Percentiles rank a stretch among this genome's conserved stretches.
Evolutionary conservation across 2,113 vertebrate genomes (phyloP).

Genomic region (Alectura lathami): DNA sequence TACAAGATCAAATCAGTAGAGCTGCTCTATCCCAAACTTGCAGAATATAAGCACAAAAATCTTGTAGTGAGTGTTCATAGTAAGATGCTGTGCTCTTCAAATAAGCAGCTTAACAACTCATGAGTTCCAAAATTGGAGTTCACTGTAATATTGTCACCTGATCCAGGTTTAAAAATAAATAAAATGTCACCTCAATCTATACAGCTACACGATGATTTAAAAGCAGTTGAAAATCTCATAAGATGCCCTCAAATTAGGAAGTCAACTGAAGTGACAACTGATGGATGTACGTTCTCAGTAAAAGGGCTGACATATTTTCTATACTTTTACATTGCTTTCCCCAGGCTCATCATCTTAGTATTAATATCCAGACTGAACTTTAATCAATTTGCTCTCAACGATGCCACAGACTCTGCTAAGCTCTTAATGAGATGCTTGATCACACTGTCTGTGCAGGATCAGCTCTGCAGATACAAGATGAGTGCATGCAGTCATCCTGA

Average conservation of each 20-base stretch:
- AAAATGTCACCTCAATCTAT: not conserved
- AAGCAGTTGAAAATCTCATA: not conserved
- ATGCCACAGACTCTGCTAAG: not conserved
- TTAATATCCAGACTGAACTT: not conserved
- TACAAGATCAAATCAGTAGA: not conserved
- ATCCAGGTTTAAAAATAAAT: not conserved
- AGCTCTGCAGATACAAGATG: not conserved
- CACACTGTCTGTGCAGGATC: not conserved
- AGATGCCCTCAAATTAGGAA: not conserved
- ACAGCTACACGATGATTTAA: not conserved
- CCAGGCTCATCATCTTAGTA: not conserved
- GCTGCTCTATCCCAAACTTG: not conserved
- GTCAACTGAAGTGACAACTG: not conserved
- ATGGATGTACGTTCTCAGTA: not conserved
- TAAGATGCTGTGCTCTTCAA: not conserved
- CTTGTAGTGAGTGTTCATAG: not conserved
- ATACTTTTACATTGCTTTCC: not conserved
- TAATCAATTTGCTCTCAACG: not conserved
- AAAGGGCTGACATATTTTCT: not conserved
- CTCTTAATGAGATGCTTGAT: slow-evolving; percentile 13
- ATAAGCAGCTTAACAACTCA: not conserved
- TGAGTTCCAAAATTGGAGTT: not conserved
- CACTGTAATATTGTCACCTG: fast-evolving
- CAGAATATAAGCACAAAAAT: not conserved
- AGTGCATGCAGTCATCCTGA: not conserved